A percentile compares a stretch with the other conserved stretches of the same genome.
These are phyloP conservation scores for Muscicapa adusta DNA, from an alignment of 2,113 vertebrate genomes.

Conservation along the genomic window DNA sequence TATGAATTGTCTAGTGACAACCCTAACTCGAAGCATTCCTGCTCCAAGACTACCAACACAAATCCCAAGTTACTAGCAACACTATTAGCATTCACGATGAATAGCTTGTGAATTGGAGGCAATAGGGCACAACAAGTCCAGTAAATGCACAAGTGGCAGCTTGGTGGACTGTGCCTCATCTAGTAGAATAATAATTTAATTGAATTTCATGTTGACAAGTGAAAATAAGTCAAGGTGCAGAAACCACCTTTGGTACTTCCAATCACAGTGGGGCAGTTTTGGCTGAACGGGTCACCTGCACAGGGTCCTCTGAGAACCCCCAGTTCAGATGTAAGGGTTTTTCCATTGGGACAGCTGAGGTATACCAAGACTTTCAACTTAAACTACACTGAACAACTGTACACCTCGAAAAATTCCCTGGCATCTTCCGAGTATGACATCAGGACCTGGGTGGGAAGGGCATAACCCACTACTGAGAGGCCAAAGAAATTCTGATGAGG, in stretches of 20 bases:
- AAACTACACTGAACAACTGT: background rate
- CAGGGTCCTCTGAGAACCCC: background rate
- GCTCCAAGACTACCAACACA: background rate
- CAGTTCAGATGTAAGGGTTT: background rate
- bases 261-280: background rate
- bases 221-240: background rate
- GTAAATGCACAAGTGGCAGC: background rate
- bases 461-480: background rate
- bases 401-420: background rate
- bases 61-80: background rate
- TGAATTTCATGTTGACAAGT: background rate
- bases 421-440: background rate
- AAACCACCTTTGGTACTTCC: background rate
- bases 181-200: background rate
- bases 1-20: background rate
- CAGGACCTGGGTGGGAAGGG: background rate
- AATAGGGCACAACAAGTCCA: background rate
- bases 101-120: background rate
- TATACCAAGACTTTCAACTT: background rate
- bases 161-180: background rate
- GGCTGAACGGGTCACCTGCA: background rate
- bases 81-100: background rate
- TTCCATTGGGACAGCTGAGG: background rate
- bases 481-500: background rate
- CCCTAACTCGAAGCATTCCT: background rate